Evolutionary conservation across 2,797 vertebrate species (phyloP).

Genomic region (Dermochelys coriacea): DNA sequence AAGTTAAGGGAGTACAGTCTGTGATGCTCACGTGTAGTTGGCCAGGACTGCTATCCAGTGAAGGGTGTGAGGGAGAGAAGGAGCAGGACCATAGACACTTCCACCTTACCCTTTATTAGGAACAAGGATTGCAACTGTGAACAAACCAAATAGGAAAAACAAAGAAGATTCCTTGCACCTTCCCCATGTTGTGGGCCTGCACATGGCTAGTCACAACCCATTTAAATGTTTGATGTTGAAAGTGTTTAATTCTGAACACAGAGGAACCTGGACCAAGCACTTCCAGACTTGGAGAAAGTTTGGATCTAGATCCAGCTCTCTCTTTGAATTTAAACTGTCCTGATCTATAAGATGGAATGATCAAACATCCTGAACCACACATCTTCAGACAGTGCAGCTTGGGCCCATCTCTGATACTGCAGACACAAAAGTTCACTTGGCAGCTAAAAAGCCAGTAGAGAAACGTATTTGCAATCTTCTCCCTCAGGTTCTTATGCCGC

Average conservation of each 20-base stretch:
- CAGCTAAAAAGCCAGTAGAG: background rate
- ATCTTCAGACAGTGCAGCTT: background rate
- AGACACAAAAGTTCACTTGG: background rate
- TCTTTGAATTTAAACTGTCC: background rate
- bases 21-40: background rate
- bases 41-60: background rate
- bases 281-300: background rate
- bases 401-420: rapidly evolving
- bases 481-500: background rate
- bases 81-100: background rate
- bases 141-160: background rate
- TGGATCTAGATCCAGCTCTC: background rate
- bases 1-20: background rate
- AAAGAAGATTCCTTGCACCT: background rate
- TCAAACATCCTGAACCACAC: background rate
- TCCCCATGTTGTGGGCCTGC: background rate
- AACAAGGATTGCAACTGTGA: background rate
- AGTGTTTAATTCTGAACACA: background rate
- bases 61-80: background rate
- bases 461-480: background rate
- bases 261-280: background rate
- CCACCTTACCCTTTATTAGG: background rate
- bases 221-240: background rate
- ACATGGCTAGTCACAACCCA: background rate
- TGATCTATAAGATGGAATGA: background rate